Conservation (phyloP, 1,140 invertebrate species). For the Drosophila nikananu region DNA sequence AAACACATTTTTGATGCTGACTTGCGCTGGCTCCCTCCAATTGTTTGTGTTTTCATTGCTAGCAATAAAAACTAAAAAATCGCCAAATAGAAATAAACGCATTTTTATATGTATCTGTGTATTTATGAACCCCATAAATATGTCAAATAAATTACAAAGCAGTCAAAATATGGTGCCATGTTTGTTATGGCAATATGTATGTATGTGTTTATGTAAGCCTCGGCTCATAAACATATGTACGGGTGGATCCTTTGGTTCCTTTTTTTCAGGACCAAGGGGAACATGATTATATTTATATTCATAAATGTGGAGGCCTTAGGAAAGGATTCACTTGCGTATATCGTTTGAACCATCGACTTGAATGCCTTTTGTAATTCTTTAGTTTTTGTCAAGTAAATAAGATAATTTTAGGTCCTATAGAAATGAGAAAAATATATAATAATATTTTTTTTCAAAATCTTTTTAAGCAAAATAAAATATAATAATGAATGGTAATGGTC, state of each 20-base stretch:
- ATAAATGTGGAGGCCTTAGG: neutral
- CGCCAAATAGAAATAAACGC: constrained; percentile 79
- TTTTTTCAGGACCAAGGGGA: neutral
- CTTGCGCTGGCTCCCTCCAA: constrained; percentile 24
- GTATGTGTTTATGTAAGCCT: neutral
- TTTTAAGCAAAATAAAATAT: no score
- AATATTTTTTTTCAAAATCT: no score
- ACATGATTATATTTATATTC: constrained; percentile 1
- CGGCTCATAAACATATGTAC: neutral
- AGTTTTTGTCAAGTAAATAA: no score
- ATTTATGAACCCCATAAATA: constrained; percentile 83
- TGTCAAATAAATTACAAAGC: constrained; percentile 81
- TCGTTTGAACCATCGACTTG: neutral
- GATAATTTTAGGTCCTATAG: no score
- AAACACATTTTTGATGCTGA: constrained; percentile 60
- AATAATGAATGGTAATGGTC: no score
- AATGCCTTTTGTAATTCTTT: neutral
- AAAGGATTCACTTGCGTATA: neutral
- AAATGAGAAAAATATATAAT: no score
- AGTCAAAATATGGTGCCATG: constrained; percentile 80
- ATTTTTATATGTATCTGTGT: constrained; percentile 78
- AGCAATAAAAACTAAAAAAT: constrained; percentile 75
- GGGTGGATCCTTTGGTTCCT: constrained; percentile 12
- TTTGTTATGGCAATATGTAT: constrained; percentile 48
- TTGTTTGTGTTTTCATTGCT: constrained; percentile 52